Base-by-base conservation (phyloP, 2,113 vertebrate genomes). In the Periophthalmus modestus region DNA sequence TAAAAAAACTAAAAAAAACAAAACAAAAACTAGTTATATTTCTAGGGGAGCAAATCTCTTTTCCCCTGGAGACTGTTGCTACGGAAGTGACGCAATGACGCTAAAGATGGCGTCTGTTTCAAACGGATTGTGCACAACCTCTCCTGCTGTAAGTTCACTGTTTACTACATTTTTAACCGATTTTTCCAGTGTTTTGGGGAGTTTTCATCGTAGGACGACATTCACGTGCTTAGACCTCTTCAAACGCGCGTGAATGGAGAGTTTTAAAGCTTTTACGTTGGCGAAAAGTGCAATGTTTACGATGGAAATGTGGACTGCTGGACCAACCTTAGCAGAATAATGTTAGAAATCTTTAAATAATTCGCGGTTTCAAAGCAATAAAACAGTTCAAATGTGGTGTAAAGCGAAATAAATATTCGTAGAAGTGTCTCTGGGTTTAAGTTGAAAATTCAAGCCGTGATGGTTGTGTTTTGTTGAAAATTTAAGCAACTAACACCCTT, bases 71-170 rank as follows among this genome's bases (percentile, higher is more conserved):
- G 33, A 0, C 4, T 0, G 0, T 2, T 0, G 2, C 36, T 5
- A 4, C 71, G 70, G 83, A 84, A 71, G 23, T 66, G 80, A 89
- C 85, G 78, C 50, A 55, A 0, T 0, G 52, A 88, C 72, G 72
- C 61, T 63, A 55, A 87, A 89, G 59, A 92, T 91, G 92, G 92
- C 91, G 92, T 93, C 89, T 70, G 84, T 88, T 94, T 93, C 74
- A 93, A 93, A 94, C 82, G 14, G 67, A 2, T 39, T 0, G 0
- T 0, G 3, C 6, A 7, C 4, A 0, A 43, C 2, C 55, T 28
- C 74, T 0, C 1, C 66, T 6, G 81, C 66, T 10, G 82, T 87
- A 61, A 78, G 80, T 85, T 43, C 67, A 39, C 59, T 1, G 21
- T 66, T 52, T 33, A 14, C 10, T 0, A 50, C 1, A 18, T 7